Conservation (phyloP, 2,113 vertebrate species). For the Ochotona princeps region DNA sequence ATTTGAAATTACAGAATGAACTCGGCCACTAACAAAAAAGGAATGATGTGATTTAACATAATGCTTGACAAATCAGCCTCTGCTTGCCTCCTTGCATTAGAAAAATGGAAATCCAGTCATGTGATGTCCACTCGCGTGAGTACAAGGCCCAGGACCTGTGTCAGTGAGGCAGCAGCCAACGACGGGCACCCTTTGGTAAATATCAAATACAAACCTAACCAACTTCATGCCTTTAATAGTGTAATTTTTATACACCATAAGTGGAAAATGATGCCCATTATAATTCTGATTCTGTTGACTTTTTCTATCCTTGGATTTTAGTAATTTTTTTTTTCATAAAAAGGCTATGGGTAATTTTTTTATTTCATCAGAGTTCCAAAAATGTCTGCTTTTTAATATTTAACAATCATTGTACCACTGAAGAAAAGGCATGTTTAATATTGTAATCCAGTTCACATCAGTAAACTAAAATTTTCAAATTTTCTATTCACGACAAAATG, state of each 20-base stretch:
- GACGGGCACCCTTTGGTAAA: not conserved
- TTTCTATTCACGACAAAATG: slow-evolving; percentile 53
- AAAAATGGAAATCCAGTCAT: not conserved
- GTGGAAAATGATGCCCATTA: slow-evolving; percentile 27
- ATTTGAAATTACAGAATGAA: slow-evolving; percentile 62
- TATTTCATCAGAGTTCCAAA: slow-evolving; percentile 34
- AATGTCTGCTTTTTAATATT: slow-evolving; percentile 47
- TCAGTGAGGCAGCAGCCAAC: not conserved
- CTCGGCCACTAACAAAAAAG: slow-evolving; percentile 54
- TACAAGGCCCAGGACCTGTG: not conserved
- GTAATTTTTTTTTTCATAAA: not conserved
- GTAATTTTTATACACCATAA: not conserved
- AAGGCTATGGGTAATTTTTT: slow-evolving; percentile 8
- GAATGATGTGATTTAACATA: slow-evolving; percentile 52
- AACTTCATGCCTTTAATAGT: not conserved
- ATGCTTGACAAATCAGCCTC: slow-evolving; percentile 21
- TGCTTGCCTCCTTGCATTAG: slow-evolving; percentile 23
- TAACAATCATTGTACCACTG: slow-evolving; percentile 60
- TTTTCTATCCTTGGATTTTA: not conserved
- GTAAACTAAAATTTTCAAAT: slow-evolving; percentile 24
- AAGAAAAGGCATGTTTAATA: slow-evolving; percentile 25
- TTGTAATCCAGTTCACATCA: slow-evolving; percentile 31
- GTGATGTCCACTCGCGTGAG: not conserved
- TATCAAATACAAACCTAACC: not conserved
- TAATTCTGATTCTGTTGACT: not conserved